These are phyloP conservation scores for Xiphorhynchus erythropygius DNA, from an alignment of 2,797 vertebrate genomes.

Conservation along the genomic window DNA sequence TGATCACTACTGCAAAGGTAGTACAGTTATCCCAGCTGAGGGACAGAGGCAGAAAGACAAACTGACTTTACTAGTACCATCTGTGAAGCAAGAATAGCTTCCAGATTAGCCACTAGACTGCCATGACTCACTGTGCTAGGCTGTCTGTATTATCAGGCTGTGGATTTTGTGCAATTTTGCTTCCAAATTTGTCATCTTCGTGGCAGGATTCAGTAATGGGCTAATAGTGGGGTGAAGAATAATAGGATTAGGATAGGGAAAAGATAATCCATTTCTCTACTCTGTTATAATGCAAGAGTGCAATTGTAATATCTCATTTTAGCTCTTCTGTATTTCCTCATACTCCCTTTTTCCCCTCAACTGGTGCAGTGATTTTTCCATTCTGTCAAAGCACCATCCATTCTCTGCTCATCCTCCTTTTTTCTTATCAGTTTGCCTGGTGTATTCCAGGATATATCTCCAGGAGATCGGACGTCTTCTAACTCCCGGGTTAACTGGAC, in stretches of 20 bases:
- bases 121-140: not conserved
- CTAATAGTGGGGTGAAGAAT: not conserved
- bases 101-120: not conserved
- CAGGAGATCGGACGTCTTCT: not conserved
- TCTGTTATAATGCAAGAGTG: not conserved
- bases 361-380: not conserved
- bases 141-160: not conserved
- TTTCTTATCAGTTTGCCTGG: not conserved
- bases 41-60: not conserved
- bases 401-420: not conserved
- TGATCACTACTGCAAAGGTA: not conserved
- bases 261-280: not conserved
- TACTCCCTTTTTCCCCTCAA: not conserved
- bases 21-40: not conserved
- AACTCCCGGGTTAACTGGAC: not conserved
- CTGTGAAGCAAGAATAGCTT: not conserved
- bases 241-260: not conserved
- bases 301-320: not conserved
- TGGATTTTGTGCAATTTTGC: not conserved
- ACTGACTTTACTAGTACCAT: not conserved
- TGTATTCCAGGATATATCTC: not conserved
- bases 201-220: not conserved
- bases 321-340: not conserved
- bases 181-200: not conserved
- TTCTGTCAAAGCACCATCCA: not conserved